Conservation (phyloP, 2,113 vertebrate genomes). For the Pungitius pungitius region DNA sequence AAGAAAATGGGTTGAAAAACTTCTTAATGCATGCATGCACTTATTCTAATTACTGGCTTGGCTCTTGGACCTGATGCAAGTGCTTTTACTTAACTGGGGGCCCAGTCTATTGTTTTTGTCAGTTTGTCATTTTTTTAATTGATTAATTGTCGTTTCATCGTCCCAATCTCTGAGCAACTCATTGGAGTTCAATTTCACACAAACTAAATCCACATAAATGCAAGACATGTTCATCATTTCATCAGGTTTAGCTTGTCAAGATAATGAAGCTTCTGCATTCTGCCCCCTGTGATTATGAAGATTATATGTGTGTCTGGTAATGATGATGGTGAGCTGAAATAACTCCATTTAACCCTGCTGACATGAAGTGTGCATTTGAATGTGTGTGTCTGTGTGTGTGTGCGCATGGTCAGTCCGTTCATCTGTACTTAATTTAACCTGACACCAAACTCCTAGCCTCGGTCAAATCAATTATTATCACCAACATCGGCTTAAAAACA, state of each 20-base stretch:
- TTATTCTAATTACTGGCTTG: constrained; percentile 42
- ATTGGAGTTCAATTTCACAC: neutral
- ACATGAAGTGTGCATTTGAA: neutral
- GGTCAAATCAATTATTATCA: constrained; percentile 34
- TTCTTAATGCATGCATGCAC: constrained; percentile 29
- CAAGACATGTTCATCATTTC: neutral
- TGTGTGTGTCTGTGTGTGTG: neutral
- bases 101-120: neutral
- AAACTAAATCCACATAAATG: neutral
- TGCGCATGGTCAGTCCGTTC: constrained; percentile 2
- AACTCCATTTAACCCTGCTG: constrained; percentile 11
- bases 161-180: neutral
- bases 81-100: constrained; percentile 31
- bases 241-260: neutral
- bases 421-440: constrained; percentile 22
- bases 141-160: neutral
- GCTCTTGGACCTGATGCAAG: constrained; percentile 32
- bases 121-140: neutral
- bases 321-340: neutral
- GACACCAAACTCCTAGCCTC: constrained; percentile 23
- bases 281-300: neutral
- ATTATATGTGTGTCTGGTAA: neutral
- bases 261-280: neutral
- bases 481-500: neutral
- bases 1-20: constrained; percentile 36